phyloP scores from a whole-genome alignment of 2,888 invertebrate species.

The Blastobasis adustella region DNA sequence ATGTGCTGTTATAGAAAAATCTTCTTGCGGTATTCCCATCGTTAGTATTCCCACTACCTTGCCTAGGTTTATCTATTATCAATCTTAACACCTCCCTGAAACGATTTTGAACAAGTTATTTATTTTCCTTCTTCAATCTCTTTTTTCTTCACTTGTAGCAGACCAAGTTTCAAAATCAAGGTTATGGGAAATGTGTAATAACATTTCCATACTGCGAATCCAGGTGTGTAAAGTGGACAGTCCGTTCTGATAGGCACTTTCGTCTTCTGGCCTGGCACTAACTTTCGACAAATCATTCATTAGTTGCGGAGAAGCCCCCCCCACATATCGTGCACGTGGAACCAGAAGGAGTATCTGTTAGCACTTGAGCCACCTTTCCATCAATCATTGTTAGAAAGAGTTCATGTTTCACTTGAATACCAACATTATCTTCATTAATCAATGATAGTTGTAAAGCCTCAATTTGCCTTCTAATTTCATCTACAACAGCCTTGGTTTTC shows the following conservation, averaged over 20 bases:
- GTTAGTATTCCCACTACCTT: conserved; percentile 9
- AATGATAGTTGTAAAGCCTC: too few species aligned
- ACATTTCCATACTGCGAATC: not conserved
- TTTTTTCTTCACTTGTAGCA: conserved; percentile 7
- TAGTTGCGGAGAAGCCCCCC: not conserved
- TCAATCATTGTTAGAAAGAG: too few species aligned
- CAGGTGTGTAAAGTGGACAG: not conserved
- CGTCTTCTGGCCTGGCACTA: not conserved
- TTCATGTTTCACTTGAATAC: too few species aligned
- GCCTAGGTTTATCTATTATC: conserved; percentile 5
- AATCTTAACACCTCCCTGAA: not conserved
- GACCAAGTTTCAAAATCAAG: conserved; percentile 5
- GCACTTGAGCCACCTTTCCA: too few species aligned
- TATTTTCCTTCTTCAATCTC: conserved; percentile 2
- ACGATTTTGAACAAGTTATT: not conserved
- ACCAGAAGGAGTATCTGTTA: too few species aligned
- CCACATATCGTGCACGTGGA: not conserved
- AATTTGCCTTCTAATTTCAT: too few species aligned
- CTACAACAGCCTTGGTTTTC: too few species aligned
- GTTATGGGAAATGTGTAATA: conserved; percentile 3
- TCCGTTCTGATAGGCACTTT: not conserved
- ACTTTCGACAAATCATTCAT: not conserved
- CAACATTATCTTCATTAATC: too few species aligned
- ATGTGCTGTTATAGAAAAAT: too few species aligned
- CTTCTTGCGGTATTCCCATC: conserved; percentile 13